phyloP scores from a whole-genome alignment of 2,113 vertebrate species.

The Paraplagusia blochii region DNA sequence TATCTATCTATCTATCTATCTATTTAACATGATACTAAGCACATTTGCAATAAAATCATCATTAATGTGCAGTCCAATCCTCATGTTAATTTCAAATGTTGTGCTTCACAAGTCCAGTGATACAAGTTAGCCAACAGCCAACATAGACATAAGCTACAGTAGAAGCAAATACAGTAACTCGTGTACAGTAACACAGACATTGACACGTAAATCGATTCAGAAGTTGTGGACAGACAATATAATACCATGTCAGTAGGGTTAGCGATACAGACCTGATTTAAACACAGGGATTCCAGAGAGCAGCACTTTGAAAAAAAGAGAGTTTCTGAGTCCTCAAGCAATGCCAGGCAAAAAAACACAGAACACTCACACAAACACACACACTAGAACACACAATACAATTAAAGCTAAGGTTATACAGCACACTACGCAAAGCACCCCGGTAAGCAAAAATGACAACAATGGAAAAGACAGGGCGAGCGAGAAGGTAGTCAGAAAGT shows the following conservation, averaged over 20 bases:
- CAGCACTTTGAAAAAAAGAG: conserved; percentile 78
- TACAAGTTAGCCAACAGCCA: conserved; percentile 52
- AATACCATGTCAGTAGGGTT: conserved; percentile 55
- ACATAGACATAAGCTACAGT: conserved; percentile 28
- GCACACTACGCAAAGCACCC: conserved; percentile 31
- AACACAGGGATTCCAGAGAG: conserved; percentile 78
- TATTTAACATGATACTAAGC: too few relatives aligned
- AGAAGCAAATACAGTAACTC: conserved; percentile 44
- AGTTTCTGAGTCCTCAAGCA: conserved; percentile 71
- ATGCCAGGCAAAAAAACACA: conserved; percentile 52
- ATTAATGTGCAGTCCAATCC: too few relatives aligned
- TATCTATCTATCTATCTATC: too few relatives aligned
- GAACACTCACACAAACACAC: conserved; percentile 42
- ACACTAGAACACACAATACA: conserved; percentile 28
- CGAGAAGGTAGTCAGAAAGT: conserved; percentile 42
- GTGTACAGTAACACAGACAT: conserved; percentile 37
- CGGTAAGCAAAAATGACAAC: conserved; percentile 21
- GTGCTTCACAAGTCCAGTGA: conserved; percentile 54
- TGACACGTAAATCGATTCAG: conserved; percentile 48
- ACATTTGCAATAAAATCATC: too few relatives aligned
- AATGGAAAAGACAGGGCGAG: conserved; percentile 23
- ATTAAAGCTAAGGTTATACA: conserved; percentile 28
- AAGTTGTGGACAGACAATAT: conserved; percentile 46
- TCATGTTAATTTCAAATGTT: neutral
- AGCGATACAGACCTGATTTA: conserved; percentile 80